Base-by-base conservation (phyloP, 1,140 invertebrate species). In the Drosophila asahinai region DNA sequence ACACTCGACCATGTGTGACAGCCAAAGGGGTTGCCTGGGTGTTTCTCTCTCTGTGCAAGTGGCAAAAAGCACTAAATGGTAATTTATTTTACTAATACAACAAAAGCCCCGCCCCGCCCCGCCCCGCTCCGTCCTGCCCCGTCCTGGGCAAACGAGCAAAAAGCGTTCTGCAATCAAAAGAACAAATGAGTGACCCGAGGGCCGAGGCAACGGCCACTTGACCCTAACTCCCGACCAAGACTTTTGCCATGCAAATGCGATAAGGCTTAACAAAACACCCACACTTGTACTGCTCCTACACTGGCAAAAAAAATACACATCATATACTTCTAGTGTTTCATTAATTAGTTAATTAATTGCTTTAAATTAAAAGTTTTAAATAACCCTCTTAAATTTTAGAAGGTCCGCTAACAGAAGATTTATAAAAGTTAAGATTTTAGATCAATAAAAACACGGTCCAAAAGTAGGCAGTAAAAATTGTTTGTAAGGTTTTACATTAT, bases 61-160 rank as follows among this genome's bases (percentile, higher is more conserved):
- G 84, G 86, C 86, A 89, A 89, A 90, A 86, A 90, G 86, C 81
- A 90, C 86, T 90, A 90, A 90, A 90, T 91, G 86, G 86, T 90
- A 90, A 90, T 90, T 90, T 90, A 90, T 90, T 90, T 90, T 90
- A 86, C 86, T 91, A 90, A 90, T 91, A 90, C 86, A 91, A 89
- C 86, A 89, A 89, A 82, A 82, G 75, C 65, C 57, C 68, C 66
- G 61, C 5, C 27, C 68, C 66, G 64, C 65, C 57, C 68, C 66
- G 61, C 27, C 27, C 68, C 66, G 64, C 51, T 60, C 9, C 33
- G 33, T 19, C 52, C 52, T 49, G 51, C 14, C 51, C 19, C 54
- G 36, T 22, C 36, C 54, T 36, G 8, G 36, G 8, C 54, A 40
- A 77, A 64, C 80, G 64, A 67, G 81, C 71, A 77, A 86, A 86